These are phyloP conservation scores for Zoanthus solanderi DNA, from an alignment of 92 coral and sea anemone species.

Conservation along the genomic window DNA sequence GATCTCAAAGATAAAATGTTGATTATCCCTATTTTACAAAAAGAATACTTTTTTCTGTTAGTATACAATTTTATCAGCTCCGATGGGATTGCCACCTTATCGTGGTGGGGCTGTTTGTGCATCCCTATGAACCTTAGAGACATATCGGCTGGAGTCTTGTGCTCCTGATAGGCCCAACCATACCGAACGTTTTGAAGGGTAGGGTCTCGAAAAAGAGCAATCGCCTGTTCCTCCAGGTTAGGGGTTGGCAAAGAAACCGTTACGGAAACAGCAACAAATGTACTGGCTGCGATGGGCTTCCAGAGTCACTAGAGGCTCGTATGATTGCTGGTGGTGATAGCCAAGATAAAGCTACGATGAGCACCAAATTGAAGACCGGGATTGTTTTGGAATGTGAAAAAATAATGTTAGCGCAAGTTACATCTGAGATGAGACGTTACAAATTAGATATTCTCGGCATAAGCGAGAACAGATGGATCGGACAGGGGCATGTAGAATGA, in stretches of 20 bases:
- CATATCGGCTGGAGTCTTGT: too few species aligned
- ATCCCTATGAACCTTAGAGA: too few species aligned
- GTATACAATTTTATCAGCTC: too few species aligned
- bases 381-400: conserved; percentile 43
- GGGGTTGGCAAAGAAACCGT: neutral
- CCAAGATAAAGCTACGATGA: conserved; percentile 1
- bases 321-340: conserved; percentile 24
- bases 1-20: neutral
- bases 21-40: neutral
- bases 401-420: conserved; percentile 40
- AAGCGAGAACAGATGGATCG: conserved; percentile 61
- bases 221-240: neutral
- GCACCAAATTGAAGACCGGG: conserved; percentile 37
- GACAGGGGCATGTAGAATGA: conserved; percentile 47
- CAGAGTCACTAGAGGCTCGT: neutral
- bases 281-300: neutral
- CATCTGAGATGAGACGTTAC: conserved; percentile 45
- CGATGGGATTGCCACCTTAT: too few species aligned
- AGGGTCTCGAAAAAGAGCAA: neutral
- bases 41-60: too few species aligned
- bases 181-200: neutral
- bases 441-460: conserved; percentile 45
- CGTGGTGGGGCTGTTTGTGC: too few species aligned
- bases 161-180: neutral
- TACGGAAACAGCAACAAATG: neutral